phyloP scores from a whole-genome alignment of 2,888 invertebrate genomes.

The Temnothorax rugatulus region DNA sequence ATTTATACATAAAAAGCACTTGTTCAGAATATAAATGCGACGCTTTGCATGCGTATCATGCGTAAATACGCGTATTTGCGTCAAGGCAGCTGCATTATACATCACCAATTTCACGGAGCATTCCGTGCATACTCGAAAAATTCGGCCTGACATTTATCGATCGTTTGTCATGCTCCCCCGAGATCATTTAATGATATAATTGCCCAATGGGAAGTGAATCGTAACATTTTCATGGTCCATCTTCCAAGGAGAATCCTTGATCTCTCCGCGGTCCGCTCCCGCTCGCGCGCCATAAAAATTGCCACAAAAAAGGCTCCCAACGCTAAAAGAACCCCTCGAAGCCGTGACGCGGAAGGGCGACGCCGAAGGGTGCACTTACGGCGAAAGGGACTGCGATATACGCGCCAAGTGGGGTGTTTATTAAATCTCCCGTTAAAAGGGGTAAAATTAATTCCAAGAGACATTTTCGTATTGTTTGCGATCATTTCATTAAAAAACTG shows the following conservation, averaged over 20 bases:
- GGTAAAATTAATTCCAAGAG: conserved; percentile 72
- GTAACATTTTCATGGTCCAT: conserved; percentile 74
- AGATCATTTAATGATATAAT: conserved; percentile 73
- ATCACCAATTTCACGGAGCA: conserved; percentile 74
- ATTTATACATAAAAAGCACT: conserved; percentile 16
- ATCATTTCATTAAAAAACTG: conserved; percentile 56
- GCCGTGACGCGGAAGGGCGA: conserved; percentile 63
- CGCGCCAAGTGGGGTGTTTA: conserved; percentile 69
- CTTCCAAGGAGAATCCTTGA: conserved; percentile 67
- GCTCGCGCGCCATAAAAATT: conserved; percentile 69
- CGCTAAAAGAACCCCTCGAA: conserved; percentile 61
- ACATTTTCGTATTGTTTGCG: conserved; percentile 65
- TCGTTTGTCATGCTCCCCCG: conserved; percentile 44
- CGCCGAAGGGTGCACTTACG: conserved; percentile 60
- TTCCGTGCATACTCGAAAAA: conserved; percentile 67
- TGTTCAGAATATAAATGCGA: neutral
- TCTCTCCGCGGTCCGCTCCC: conserved; percentile 36
- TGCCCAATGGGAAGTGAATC: conserved; percentile 73
- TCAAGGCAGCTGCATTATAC: conserved; percentile 46
- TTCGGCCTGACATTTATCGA: conserved; percentile 46
- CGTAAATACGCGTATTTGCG: conserved; percentile 32
- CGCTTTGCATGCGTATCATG: neutral
- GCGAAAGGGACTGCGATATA: conserved; percentile 68
- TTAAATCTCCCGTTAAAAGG: conserved; percentile 75
- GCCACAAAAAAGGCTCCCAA: conserved; percentile 57